phyloP scores from a whole-genome alignment of 2,888 invertebrate genomes.

The Allygus modestus region DNA sequence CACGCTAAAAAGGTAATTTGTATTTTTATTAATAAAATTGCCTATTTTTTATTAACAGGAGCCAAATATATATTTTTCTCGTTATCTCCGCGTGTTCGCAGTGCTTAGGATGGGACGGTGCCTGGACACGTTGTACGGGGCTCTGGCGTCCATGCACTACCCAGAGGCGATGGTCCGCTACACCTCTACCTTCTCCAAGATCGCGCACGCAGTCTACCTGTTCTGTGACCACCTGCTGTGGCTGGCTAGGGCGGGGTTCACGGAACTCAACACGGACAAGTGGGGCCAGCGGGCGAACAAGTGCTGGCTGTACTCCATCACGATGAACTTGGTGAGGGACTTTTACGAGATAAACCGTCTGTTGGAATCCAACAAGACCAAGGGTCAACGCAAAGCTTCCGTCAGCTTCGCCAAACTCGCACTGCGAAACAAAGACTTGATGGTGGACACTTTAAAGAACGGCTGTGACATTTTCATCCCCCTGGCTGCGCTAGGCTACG shows the following conservation, averaged over 20 bases:
- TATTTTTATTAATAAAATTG: too few species aligned
- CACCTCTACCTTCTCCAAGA: conserved; percentile 86
- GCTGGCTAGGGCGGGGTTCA: conserved; percentile 85
- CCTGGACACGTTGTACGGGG: conserved; percentile 87
- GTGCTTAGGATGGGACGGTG: conserved; percentile 92
- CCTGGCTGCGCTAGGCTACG: conserved; percentile 87
- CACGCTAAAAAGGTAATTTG: too few species aligned
- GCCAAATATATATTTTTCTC: too few species aligned
- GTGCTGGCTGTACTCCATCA: conserved; percentile 91
- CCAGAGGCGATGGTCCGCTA: conserved; percentile 84
- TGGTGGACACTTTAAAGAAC: conserved; percentile 91
- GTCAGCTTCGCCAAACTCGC: conserved; percentile 37
- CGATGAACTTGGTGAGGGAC: conserved; percentile 89
- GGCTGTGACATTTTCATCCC: conserved; percentile 93
- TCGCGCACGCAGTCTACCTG: conserved; percentile 87
- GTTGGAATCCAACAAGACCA: conserved; percentile 76
- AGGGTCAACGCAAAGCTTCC: conserved; percentile 30
- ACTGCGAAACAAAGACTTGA: conserved; percentile 80
- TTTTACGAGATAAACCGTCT: conserved; percentile 88
- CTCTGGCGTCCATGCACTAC: conserved; percentile 84
- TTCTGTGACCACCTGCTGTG: conserved; percentile 93
- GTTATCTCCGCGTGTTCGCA: too few species aligned
- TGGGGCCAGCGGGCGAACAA: conserved; percentile 86
- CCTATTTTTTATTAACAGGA: too few species aligned
- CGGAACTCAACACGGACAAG: conserved; percentile 83